A percentile compares a stretch with the other conserved stretches of the same genome.
Evolutionary conservation across 2,888 invertebrate species (phyloP).

Genomic region (Acrobeloides nanus): DNA sequence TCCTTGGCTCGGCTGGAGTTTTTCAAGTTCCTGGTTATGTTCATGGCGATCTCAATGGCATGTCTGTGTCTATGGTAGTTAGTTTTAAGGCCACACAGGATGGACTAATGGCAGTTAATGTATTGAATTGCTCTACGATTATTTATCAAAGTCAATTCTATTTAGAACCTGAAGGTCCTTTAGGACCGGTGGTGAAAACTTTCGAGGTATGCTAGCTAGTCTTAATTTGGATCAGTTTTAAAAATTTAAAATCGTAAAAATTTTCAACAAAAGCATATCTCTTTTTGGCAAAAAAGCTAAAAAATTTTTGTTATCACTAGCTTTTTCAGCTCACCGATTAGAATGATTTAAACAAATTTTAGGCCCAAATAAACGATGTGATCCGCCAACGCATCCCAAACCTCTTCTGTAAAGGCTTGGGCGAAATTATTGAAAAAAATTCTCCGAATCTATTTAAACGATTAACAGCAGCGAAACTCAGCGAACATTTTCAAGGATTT

Average conservation of each 20-base stretch:
- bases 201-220: constrained; percentile 32
- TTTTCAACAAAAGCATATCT: background rate
- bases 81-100: constrained; percentile 30
- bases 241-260: background rate
- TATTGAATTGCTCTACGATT: constrained; percentile 44
- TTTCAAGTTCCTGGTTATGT: constrained; percentile 32
- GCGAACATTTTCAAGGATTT: constrained; percentile 35
- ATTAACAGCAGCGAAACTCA: constrained; percentile 32
- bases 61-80: constrained; percentile 40
- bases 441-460: constrained; percentile 40
- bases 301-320: constrained; percentile 1
- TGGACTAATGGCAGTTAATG: constrained; percentile 40
- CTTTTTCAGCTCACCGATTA: no score
- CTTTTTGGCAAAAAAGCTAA: constrained; percentile 1
- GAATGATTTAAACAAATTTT: constrained; percentile 6
- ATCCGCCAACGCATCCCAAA: constrained; percentile 42
- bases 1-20: constrained; percentile 25
- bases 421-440: constrained; percentile 44
- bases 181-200: constrained; percentile 43
- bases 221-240: background rate
- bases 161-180: constrained; percentile 41
- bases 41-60: constrained; percentile 37
- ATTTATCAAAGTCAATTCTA: constrained; percentile 40
- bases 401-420: constrained; percentile 42
- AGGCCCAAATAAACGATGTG: constrained; percentile 46